Percentiles rank a stretch among this genome's conserved stretches.
Conservation (phyloP, 1,140 invertebrate genomes). For the Ceratoteleas bidentatus region DNA sequence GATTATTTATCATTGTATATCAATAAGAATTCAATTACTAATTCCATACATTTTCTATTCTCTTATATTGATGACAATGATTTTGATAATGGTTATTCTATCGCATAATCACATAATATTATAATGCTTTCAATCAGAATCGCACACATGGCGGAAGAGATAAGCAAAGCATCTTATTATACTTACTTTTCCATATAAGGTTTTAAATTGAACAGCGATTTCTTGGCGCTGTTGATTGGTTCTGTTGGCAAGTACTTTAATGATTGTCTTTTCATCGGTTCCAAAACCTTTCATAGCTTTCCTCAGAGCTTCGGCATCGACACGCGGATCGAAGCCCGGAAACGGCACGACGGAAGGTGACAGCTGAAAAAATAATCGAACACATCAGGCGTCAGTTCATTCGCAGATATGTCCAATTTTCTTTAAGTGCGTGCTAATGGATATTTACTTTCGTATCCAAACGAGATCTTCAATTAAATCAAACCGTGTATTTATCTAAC, state of each 20-base stretch:
- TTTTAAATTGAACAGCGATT: conserved; percentile 88
- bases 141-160: too few species aligned
- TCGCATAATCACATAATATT: too few species aligned
- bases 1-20: too few species aligned
- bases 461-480: too few species aligned
- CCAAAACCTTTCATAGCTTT: conserved; percentile 94
- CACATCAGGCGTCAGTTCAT: background rate
- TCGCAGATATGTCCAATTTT: background rate
- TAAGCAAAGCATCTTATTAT: background rate
- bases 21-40: too few species aligned
- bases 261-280: conserved; percentile 92
- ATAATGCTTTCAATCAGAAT: too few species aligned
- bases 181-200: conserved; percentile 88
- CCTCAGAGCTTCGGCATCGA: conserved; percentile 89
- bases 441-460: too few species aligned
- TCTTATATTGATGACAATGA: too few species aligned
- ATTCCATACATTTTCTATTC: too few species aligned
- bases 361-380: conserved; percentile 77
- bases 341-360: conserved; percentile 85
- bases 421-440: background rate
- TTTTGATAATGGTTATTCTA: too few species aligned
- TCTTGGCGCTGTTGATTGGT: conserved; percentile 89
- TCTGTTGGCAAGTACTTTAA: conserved; percentile 88
- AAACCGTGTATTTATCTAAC: too few species aligned
- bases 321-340: conserved; percentile 85